phyloP scores from a whole-genome alignment of 2,888 invertebrate species.

The Eupithecia centaureata region DNA sequence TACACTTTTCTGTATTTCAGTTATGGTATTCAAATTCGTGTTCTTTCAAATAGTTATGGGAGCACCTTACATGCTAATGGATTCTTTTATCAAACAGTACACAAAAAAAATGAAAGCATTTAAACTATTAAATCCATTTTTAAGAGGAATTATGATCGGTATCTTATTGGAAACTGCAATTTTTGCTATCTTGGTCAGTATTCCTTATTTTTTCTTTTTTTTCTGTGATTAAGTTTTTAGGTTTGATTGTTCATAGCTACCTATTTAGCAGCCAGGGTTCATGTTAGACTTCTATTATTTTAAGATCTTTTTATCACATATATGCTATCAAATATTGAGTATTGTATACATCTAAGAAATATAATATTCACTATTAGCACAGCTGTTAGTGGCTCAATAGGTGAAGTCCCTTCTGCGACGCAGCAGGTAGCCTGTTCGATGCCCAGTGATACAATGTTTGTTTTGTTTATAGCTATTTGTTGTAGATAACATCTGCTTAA shows the following conservation, averaged over 20 bases:
- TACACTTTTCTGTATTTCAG: not conserved
- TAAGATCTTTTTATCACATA: too few relatives aligned
- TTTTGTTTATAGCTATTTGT: not conserved
- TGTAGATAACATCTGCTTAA: not conserved
- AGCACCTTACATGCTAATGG: slow-evolving; percentile 3
- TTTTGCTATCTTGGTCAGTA: not conserved
- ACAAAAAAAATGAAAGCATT: not conserved
- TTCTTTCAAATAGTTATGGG: slow-evolving; percentile 1
- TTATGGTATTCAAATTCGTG: not conserved
- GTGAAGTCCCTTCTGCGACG: too few relatives aligned
- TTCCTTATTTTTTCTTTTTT: too few relatives aligned
- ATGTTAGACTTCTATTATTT: too few relatives aligned
- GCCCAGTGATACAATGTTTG: not conserved
- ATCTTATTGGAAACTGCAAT: not conserved
- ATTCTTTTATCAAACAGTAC: slow-evolving; percentile 10
- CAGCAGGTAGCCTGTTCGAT: not conserved
- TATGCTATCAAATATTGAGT: too few relatives aligned
- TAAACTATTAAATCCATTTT: not conserved
- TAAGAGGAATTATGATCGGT: not conserved
- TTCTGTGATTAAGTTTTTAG: too few relatives aligned
- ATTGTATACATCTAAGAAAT: too few relatives aligned
- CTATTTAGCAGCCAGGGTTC: too few relatives aligned
- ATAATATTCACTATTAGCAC: too few relatives aligned
- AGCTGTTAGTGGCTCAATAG: not conserved
- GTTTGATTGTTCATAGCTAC: too few relatives aligned